Percentiles rank a stretch among this genome's conserved stretches.
phyloP scores from a whole-genome alignment of 2,113 vertebrate genomes.

The Dolichotis patagonum region DNA sequence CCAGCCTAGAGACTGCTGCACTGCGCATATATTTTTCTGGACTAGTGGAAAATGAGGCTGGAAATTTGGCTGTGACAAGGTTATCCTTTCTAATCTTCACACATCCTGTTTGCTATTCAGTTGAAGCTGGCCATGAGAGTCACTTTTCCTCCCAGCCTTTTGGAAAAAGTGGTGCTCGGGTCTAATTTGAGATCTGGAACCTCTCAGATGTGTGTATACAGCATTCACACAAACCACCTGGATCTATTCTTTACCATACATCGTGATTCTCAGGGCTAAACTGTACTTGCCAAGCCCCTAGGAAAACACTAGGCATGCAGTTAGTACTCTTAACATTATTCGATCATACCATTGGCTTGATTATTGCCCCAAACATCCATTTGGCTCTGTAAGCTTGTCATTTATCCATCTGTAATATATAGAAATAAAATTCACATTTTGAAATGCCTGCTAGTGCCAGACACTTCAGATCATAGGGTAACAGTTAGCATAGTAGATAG shows the following conservation, averaged over 20 bases:
- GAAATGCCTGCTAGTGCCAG: background rate
- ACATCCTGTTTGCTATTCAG: constrained; percentile 26
- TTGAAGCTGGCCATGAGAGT: background rate
- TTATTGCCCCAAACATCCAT: background rate
- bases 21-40: constrained; percentile 59
- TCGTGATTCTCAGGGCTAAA: background rate
- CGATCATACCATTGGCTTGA: background rate
- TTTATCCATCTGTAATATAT: background rate
- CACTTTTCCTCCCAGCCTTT: background rate
- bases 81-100: constrained; percentile 54
- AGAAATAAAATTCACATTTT: background rate
- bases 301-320: background rate
- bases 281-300: background rate
- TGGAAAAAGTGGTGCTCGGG: constrained; percentile 26
- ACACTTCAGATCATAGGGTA: background rate
- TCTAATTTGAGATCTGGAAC: background rate
- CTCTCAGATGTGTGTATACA: background rate
- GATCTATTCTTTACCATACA: background rate
- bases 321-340: background rate
- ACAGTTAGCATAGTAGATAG: background rate
- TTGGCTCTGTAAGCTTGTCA: background rate
- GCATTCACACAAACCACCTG: background rate
- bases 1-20: background rate
- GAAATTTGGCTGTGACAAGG: constrained; percentile 51
- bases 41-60: constrained; percentile 65